Percentiles rank a stretch among this genome's conserved stretches.
Evolutionary conservation across 2,113 vertebrate genomes (phyloP).

Genomic region (Silurus meridionalis): DNA sequence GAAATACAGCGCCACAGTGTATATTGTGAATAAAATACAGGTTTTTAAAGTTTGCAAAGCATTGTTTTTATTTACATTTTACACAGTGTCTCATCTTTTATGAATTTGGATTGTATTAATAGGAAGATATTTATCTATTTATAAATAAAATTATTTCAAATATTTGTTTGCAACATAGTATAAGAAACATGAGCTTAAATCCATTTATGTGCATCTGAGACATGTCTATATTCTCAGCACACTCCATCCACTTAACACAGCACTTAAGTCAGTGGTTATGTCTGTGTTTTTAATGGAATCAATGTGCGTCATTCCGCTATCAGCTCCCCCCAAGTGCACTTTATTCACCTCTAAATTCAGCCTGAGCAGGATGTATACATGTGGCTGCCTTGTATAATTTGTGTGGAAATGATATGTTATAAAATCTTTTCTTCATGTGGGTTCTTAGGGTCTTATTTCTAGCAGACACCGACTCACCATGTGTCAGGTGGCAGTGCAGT

Average conservation of each 20-base stretch:
- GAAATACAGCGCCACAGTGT: too few relatives aligned
- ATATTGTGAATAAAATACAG: too few relatives aligned
- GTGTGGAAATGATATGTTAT: not conserved
- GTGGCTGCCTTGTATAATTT: not conserved
- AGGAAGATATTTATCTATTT: too few relatives aligned
- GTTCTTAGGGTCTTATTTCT: slow-evolving; percentile 86
- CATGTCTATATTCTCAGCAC: not conserved
- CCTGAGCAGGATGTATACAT: not conserved
- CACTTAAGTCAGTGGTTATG: not conserved
- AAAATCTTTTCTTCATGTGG: not conserved
- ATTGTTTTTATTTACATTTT: too few relatives aligned
- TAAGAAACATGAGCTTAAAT: not conserved
- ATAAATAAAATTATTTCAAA: too few relatives aligned
- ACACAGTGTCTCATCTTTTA: too few relatives aligned
- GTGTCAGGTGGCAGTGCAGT: slow-evolving; percentile 96
- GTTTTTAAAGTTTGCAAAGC: too few relatives aligned
- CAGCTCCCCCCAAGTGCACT: not conserved
- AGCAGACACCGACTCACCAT: slow-evolving; percentile 95
- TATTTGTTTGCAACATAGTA: not conserved
- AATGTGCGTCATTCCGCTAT: not conserved
- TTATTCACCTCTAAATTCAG: not conserved
- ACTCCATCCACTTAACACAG: not conserved
- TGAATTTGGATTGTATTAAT: too few relatives aligned
- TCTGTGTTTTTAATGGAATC: not conserved
- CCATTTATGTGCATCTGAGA: not conserved